These are phyloP conservation scores for Esox niger DNA, from an alignment of 2,113 vertebrate species.

Conservation along the genomic window DNA sequence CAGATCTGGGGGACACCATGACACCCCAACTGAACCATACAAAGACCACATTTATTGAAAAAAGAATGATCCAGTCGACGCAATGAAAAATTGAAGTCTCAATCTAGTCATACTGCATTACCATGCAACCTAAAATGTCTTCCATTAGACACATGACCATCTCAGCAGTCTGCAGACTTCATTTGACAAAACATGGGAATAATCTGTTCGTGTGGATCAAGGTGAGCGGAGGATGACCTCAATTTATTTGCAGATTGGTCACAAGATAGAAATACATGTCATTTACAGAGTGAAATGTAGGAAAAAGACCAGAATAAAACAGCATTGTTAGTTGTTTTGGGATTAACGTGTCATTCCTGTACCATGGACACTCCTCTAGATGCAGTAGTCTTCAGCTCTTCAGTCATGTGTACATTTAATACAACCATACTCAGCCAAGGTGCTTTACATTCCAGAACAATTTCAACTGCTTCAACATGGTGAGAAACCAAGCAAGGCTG, in stretches of 20 bases:
- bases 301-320: conserved; percentile 39
- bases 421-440: conserved; percentile 56
- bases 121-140: neutral
- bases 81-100: neutral
- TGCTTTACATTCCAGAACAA: conserved; percentile 59
- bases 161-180: neutral
- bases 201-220: conserved; percentile 32
- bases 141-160: too few relatives aligned
- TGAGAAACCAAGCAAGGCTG: conserved; percentile 51
- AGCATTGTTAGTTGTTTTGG: conserved; percentile 34
- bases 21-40: neutral
- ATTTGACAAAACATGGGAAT: conserved; percentile 24
- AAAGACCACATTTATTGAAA: neutral
- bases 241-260: conserved; percentile 72
- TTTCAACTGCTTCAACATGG: conserved; percentile 53
- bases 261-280: conserved; percentile 48
- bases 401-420: neutral
- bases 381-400: neutral
- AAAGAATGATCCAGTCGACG: too few relatives aligned
- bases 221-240: conserved; percentile 57
- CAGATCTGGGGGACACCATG: neutral
- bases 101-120: neutral
- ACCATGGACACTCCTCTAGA: conserved; percentile 36
- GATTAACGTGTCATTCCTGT: conserved; percentile 48
- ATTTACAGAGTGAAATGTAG: conserved; percentile 54